Evolutionary conservation across 2,888 invertebrate genomes (phyloP), one percentile per base, ranked within the genome.

Genomic region (Cataglyphis rosenhaueri): DNA sequence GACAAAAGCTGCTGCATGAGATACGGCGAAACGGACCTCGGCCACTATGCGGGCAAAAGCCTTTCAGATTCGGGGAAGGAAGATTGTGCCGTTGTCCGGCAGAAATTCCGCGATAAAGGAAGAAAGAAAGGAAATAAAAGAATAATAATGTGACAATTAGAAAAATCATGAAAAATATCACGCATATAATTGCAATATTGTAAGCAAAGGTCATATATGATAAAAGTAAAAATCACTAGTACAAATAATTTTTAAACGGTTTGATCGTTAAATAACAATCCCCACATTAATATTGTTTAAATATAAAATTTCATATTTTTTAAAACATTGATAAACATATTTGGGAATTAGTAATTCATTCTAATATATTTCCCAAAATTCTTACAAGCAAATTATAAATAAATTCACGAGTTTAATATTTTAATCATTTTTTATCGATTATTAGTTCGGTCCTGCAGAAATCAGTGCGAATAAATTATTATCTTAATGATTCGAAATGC

Each of bases 21-120:
- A 88, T 90, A 89, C 79, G 85, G 82, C 86, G 84, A 85, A 84
- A 87, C 83, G 71, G 61, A 83, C 81, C 83, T 78, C 52, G 82
- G 84, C 91, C 91, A 90, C 90, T 91, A 88, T 84, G 84, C 87
- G 87, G 85, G 84, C 83, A 81, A 91, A 91, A 92, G 89, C 91
- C 91, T 92, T 87, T 84, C 85, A 91, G 88, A 92, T 90, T 92
- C 87, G 86, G 65, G 64, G 84, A 79, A 64, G 65, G 87, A 79
- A 75, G 82, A 88, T 88, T 85, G 83, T 70, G 84, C 73, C 88
- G 85, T 83, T 88, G 89, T 86, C 89, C 86, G 38, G 29, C 38
- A 38, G 35, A 64, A 66, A 59, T 64, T 71, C 35, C 35, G 2
- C 48, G 21, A 59, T 48, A 29, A 9, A 70, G n/a, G 5, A 55